Conservation (phyloP, 2,888 invertebrate genomes). For the Brenthis ino region DNA sequence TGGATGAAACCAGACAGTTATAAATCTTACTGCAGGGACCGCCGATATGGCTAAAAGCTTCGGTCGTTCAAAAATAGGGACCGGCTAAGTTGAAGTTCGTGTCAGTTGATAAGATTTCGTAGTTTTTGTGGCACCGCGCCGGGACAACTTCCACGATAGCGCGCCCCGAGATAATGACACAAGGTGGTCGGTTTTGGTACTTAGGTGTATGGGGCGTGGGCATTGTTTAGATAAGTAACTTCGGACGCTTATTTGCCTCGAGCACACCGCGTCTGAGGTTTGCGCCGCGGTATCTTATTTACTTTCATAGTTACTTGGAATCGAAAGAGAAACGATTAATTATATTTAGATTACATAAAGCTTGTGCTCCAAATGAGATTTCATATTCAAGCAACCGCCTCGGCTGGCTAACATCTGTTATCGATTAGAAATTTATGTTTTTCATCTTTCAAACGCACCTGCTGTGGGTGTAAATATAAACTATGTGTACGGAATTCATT, state of each 20-base stretch:
- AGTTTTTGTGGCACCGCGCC: slow-evolving; percentile 73
- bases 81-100: slow-evolving; percentile 77
- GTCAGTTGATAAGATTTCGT: slow-evolving; percentile 75
- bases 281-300: slow-evolving; percentile 44
- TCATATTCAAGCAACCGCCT: slow-evolving; percentile 58
- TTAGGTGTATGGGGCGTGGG: slow-evolving; percentile 60
- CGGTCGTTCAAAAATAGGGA: slow-evolving; percentile 72
- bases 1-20: slow-evolving; percentile 69
- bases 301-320: slow-evolving; percentile 38
- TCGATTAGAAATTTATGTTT: slow-evolving; percentile 74
- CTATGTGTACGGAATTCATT: slow-evolving; percentile 44
- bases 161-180: slow-evolving; percentile 66
- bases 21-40: slow-evolving; percentile 69
- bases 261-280: slow-evolving; percentile 53
- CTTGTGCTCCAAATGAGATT: slow-evolving; percentile 63
- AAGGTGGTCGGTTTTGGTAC: slow-evolving; percentile 64
- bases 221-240: slow-evolving; percentile 64
- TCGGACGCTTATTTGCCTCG: slow-evolving; percentile 65
- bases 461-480: slow-evolving; percentile 64
- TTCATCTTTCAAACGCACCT: slow-evolving; percentile 75
- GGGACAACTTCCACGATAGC: slow-evolving; percentile 70
- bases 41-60: slow-evolving; percentile 78
- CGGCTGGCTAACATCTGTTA: slow-evolving; percentile 76
- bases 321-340: slow-evolving; percentile 48
- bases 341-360: slow-evolving; percentile 65